These are phyloP conservation scores for Pseudonaja textilis DNA, from an alignment of 2,113 vertebrate genomes.

Conservation along the genomic window DNA sequence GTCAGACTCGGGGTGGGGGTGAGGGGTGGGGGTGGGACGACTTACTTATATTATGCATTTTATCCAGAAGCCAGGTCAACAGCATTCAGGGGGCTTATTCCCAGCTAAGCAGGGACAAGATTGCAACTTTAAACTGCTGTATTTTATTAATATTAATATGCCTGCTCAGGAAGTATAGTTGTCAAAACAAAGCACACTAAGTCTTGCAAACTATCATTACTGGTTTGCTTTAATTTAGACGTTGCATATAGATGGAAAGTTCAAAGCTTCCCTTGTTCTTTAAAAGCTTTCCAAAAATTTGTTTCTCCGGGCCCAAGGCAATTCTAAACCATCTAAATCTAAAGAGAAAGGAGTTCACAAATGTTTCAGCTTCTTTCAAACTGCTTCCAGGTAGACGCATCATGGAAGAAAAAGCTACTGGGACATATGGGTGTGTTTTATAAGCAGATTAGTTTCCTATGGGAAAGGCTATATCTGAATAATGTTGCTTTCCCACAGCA, in stretches of 20 bases:
- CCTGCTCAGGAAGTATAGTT: constrained; percentile 46
- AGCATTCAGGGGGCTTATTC: background rate
- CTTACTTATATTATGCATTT: background rate
- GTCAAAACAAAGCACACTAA: background rate
- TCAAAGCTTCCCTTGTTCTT: constrained; percentile 66
- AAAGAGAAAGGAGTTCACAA: constrained; percentile 62
- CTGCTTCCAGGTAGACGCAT: constrained; percentile 30
- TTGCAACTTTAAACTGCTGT: background rate
- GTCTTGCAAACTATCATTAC: constrained; percentile 54
- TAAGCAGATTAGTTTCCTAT: constrained; percentile 52
- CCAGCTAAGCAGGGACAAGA: background rate
- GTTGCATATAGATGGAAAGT: constrained; percentile 58
- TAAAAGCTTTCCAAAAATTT: constrained; percentile 68
- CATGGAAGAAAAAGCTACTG: constrained; percentile 49
- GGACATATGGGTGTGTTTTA: constrained; percentile 52
- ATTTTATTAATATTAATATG: constrained; percentile 58
- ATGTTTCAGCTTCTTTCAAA: constrained; percentile 61
- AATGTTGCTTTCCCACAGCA: constrained; percentile 14
- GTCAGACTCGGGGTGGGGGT: background rate
- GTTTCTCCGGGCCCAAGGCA: constrained; percentile 67
- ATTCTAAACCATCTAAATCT: constrained; percentile 66
- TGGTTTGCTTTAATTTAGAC: constrained; percentile 67
- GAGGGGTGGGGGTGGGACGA: too few species aligned
- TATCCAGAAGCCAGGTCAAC: background rate
- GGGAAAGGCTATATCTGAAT: constrained; percentile 49